A percentile compares a stretch with the other conserved stretches of the same genome.
Conservation (phyloP, 1,140 invertebrate species). For the Hylaeus volcanicus region DNA sequence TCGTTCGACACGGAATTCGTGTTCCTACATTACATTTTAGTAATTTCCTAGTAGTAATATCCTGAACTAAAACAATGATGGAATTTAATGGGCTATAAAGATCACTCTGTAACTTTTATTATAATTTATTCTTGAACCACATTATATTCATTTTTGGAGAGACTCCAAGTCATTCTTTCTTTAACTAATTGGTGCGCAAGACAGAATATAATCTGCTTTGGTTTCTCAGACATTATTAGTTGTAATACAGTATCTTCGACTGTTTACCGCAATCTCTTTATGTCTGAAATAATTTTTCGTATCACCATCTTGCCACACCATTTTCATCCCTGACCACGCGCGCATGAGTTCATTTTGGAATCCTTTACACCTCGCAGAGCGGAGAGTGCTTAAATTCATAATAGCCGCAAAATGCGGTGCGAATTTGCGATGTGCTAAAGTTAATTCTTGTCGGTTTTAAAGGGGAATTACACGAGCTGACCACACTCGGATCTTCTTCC, state of each 20-base stretch:
- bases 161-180: no score
- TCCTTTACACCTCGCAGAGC: slow-evolving; percentile 57
- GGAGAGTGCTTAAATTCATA: slow-evolving; percentile 69
- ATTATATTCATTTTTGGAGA: no score
- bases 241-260: neutral
- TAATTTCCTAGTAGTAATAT: neutral
- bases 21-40: neutral
- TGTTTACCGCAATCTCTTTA: neutral
- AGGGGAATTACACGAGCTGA: slow-evolving; percentile 69
- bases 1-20: neutral
- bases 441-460: slow-evolving; percentile 73
- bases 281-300: slow-evolving; percentile 9
- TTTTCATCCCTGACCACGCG: slow-evolving; percentile 34
- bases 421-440: slow-evolving; percentile 73
- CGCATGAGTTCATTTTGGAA: slow-evolving; percentile 43
- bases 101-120: no score
- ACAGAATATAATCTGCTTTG: neutral
- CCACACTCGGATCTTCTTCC: slow-evolving; percentile 55
- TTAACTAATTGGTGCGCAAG: neutral
- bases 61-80: no score
- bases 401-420: slow-evolving; percentile 70
- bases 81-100: no score
- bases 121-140: no score
- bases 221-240: neutral
- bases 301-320: slow-evolving; percentile 29